phyloP scores from a whole-genome alignment of 2,113 vertebrate genomes.

The Oncorhynchus nerka region DNA sequence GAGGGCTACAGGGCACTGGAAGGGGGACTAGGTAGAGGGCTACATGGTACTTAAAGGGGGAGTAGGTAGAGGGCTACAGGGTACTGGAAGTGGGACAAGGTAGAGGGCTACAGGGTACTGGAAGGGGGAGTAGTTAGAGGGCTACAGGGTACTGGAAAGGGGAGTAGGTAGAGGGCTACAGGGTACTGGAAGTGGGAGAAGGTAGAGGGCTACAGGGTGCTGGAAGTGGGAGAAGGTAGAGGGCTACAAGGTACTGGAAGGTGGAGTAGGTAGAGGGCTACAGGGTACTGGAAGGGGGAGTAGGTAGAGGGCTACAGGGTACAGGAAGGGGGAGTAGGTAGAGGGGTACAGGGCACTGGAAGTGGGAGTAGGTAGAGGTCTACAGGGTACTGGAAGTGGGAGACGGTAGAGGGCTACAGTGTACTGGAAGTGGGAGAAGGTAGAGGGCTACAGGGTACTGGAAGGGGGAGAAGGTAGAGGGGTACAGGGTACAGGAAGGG shows the following conservation, averaged over 20 bases:
- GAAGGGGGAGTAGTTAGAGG: constrained; percentile 1
- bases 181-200: constrained; percentile 4
- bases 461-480: too few relatives aligned
- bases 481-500: too few relatives aligned
- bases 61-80: too few relatives aligned
- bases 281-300: constrained; percentile 7
- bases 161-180: neutral
- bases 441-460: too few relatives aligned
- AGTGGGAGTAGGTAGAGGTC: neutral
- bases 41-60: too few relatives aligned
- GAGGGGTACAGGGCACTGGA: neutral
- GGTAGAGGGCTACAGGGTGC: neutral
- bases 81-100: constrained; percentile 3
- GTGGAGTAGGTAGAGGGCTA: neutral
- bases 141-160: constrained; percentile 12
- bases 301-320: neutral
- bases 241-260: constrained; percentile 9
- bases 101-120: neutral
- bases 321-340: constrained; percentile 8
- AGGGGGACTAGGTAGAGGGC: neutral
- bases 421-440: too few relatives aligned
- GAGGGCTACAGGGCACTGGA: neutral
- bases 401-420: neutral
- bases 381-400: constrained; percentile 9
- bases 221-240: constrained; percentile 7